Evolutionary conservation across 2,113 vertebrate species (phyloP), one percentile per base, ranked within the genome.

Genomic region (Tragulus kanchil): DNA sequence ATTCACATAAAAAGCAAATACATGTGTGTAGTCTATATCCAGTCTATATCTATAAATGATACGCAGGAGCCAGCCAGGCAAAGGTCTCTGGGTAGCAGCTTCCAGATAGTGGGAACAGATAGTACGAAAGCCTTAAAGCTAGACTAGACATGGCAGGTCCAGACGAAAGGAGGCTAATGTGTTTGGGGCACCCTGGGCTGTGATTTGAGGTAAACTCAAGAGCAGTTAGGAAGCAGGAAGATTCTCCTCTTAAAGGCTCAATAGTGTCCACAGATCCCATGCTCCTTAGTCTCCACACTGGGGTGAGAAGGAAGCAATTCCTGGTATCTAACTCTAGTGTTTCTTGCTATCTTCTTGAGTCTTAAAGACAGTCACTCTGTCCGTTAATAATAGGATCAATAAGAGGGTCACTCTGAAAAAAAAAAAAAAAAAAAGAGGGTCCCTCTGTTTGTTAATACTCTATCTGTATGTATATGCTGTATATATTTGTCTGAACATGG

Each of bases 1-100:
- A 78, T 89, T 89, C 92, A 85, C 64, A 94, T 59, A 52, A 94
- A 96, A 88, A 94, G 81, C 11, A 84, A 69, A 93, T 90, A 78
- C 28, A 59, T 65, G n/a, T 92, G 10, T 90, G 52, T 71, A 89
- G 79, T 84, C 85, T 87, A 67, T 82, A 84, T 45, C 42, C 42
- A 45, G 5, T 36, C 36, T 36, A 36, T 36, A 36, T 36, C 36
- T 36, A 36, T 69, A 36, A 95, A 93, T 78, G 48, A 78, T 91
- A 71, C 5, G 28, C 90, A 90, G 25, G 69, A 58, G 7, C 25
- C 58, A 94, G 82, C 19, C 67, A 87, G n/a, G 61, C 23, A 0
- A 93, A 93, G 56, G 65, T 89, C 67, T 90, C 82, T 42, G 89
- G 85, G 59, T 17, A 82, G 58, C 71, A 86, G 84, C 23, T 91